These are phyloP conservation scores for Drosophila subobscura DNA, from an alignment of 1,140 invertebrate species.

Conservation along the genomic window DNA sequence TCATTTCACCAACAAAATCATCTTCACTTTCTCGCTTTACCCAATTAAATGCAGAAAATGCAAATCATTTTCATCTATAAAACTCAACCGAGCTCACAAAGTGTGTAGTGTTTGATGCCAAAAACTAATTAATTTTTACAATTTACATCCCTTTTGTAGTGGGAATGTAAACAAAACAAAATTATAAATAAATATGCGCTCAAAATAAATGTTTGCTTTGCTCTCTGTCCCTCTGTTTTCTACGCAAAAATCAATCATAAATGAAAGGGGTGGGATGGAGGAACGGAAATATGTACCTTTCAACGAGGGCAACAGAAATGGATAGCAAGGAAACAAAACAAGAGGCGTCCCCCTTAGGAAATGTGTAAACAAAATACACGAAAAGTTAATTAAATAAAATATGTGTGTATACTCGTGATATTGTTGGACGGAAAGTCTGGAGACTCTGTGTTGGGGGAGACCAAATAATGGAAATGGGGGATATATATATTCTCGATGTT, in stretches of 20 bases:
- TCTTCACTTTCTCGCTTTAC: neutral
- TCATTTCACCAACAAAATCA: no score
- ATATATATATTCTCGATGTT: no score
- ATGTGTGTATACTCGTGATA: constrained; percentile 15
- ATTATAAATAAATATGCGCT: constrained; percentile 13
- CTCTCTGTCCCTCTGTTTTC: neutral
- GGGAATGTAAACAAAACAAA: neutral
- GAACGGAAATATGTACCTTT: constrained; percentile 22
- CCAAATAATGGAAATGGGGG: constrained; percentile 9
- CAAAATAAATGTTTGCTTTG: constrained; percentile 8
- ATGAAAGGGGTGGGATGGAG: constrained; percentile 5
- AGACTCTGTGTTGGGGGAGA: neutral
- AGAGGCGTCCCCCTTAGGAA: constrained; percentile 21
- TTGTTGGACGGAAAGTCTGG: neutral
- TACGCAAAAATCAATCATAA: constrained; percentile 38
- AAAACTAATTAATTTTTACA: constrained; percentile 36
- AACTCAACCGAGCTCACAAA: neutral
- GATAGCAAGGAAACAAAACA: constrained; percentile 31
- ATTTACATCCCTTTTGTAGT: constrained; percentile 2
- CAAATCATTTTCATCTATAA: constrained; percentile 1
- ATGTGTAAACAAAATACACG: constrained; percentile 19
- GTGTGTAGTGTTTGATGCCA: constrained; percentile 16
- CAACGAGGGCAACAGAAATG: constrained; percentile 8
- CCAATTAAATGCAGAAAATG: constrained; percentile 13
- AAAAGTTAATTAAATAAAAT: constrained; percentile 45